A percentile compares a stretch with the other conserved stretches of the same genome.
These are phyloP conservation scores for Colius striatus DNA, from an alignment of 2,113 vertebrate genomes.

Conservation along the genomic window DNA sequence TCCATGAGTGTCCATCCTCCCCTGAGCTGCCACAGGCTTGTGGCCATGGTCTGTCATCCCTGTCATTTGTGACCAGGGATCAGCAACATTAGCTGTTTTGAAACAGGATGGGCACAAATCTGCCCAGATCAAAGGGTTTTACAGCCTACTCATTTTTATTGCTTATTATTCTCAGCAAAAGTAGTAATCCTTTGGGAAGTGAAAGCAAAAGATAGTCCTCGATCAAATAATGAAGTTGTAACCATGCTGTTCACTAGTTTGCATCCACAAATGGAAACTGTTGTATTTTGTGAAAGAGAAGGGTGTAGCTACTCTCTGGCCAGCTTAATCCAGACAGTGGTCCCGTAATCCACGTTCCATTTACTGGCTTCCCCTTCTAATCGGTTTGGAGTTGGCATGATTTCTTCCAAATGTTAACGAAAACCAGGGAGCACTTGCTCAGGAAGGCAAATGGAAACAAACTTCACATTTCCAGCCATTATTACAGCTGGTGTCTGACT, in stretches of 20 bases:
- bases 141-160: neutral
- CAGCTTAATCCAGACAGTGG: constrained; percentile 43
- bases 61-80: neutral
- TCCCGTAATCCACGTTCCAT: constrained; percentile 52
- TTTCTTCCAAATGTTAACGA: constrained; percentile 49
- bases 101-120: neutral
- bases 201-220: neutral
- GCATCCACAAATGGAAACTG: neutral
- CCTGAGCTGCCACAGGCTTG: neutral
- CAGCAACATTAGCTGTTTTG: neutral
- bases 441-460: constrained; percentile 22
- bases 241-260: neutral
- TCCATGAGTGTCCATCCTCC: neutral
- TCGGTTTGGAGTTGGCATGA: neutral
- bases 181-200: neutral
- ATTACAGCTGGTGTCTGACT: neutral
- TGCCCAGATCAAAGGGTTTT: neutral
- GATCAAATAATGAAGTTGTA: neutral
- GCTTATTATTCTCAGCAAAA: neutral
- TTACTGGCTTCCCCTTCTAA: constrained; percentile 41
- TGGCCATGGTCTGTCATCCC: neutral
- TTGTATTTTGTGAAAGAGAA: constrained; percentile 15
- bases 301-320: neutral
- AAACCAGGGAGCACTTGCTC: neutral
- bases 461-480: neutral